Base-by-base conservation (phyloP, 37 sponge, comb jelly and placozoan species). In the Lycopodina hypogea region DNA sequence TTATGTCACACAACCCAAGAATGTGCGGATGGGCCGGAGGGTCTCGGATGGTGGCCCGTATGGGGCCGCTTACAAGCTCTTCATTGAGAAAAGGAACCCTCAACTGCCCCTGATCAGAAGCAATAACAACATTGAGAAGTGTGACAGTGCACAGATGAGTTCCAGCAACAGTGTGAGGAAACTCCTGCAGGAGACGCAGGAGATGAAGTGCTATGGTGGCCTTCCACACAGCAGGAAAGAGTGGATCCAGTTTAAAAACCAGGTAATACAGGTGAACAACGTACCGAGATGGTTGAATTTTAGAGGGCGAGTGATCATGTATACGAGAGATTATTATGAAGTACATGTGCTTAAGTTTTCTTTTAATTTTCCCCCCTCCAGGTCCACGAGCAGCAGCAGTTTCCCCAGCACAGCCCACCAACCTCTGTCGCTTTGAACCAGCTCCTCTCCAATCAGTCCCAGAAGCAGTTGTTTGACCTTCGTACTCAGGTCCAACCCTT, bases 401-500 rank as follows among this genome's bases (percentile, higher is more conserved):
- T 61, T 17, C 14, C 62, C 24, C 60, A 12, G 28, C 17, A 8
- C 60, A 50, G 58, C 29, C 9, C 57, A 8, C 37, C 18, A 1
- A 56, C 36, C 56, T 14, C 58, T 18, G 35, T 74, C 34, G 22
- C 58, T 2, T 74, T 57, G 74, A 74, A 74, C 50, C 45, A 45
- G 22, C 57, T 56, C 12, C 51, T 45, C 35, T 42, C 56, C 23
- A 51, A 53, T 26, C 61, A 38, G 24, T 56, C 66, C 18, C 62
- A 58, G 22, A 57, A 30, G 21, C 74, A 7, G 7, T 66, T 64
- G 38, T 59, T 35, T 9, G 72, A 73, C 74, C 82, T 90, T 15
- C 85, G 78, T 9, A 52, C 81, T 15, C 90, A 90, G 56, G 61
- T 84, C 2, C 81, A 81, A 40, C 85, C 90, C 19, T 90, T 90